Evolutionary conservation across 1,140 invertebrate species (phyloP).

Genomic region (Aphidius gifuensis): DNA sequence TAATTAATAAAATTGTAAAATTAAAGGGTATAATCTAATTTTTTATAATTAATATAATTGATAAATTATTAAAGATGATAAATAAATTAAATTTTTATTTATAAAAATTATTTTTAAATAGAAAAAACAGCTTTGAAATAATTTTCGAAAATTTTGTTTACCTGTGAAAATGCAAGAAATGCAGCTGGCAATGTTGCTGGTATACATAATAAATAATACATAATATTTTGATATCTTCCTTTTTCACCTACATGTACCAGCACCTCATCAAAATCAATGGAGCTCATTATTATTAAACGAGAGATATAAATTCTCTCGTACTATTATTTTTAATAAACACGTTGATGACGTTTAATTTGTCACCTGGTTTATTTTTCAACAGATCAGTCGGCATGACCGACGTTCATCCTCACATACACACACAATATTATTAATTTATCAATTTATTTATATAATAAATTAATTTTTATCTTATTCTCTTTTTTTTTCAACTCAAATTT

Average conservation of each 20-base stretch:
- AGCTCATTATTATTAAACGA: constrained; percentile 48
- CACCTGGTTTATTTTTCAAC: constrained; percentile 19
- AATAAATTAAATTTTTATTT: too few relatives aligned
- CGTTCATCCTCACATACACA: constrained; percentile 29
- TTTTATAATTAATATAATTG: too few relatives aligned
- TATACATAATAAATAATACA: constrained; percentile 68
- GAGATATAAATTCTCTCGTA: constrained; percentile 19
- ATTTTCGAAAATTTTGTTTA: constrained; percentile 30
- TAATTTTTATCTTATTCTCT: neutral
- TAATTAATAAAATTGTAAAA: too few relatives aligned
- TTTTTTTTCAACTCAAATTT: constrained; percentile 1
- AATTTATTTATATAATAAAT: neutral
- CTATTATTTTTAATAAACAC: constrained; percentile 4
- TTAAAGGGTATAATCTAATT: too few relatives aligned
- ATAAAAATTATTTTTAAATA: too few relatives aligned
- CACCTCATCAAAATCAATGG: constrained; percentile 67
- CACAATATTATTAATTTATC: neutral
- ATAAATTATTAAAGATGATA: too few relatives aligned
- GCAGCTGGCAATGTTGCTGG: constrained; percentile 66
- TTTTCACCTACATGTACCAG: constrained; percentile 64
- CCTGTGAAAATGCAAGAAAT: constrained; percentile 68
- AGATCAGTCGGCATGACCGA: constrained; percentile 45
- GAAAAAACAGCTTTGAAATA: too few relatives aligned
- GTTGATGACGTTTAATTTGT: constrained; percentile 22
- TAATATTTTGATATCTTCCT: constrained; percentile 66